These are phyloP conservation scores for Apodemus sylvaticus DNA, from an alignment of 2,113 vertebrate species.

Conservation along the genomic window DNA sequence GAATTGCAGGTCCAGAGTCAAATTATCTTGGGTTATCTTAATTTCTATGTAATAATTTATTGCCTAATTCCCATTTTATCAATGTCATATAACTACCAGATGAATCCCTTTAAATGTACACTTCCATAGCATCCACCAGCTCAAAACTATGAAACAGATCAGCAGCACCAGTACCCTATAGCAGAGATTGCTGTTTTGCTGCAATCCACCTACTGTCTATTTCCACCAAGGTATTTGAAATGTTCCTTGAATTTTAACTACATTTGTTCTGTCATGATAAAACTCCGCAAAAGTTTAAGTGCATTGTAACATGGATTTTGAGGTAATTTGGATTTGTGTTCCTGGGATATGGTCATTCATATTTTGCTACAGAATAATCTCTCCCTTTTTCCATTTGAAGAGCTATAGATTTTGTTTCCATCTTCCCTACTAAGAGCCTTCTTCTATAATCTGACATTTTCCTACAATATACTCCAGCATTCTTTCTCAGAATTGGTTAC, in stretches of 20 bases:
- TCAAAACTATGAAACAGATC: not conserved
- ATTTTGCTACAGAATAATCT: not conserved
- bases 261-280: not conserved
- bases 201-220: not conserved
- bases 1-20: not conserved
- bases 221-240: not conserved
- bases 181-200: not conserved
- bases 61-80: too few species aligned
- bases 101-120: not conserved
- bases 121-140: not conserved
- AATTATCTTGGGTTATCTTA: not conserved
- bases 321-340: not conserved
- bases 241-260: not conserved
- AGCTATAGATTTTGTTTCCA: not conserved
- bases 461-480: not conserved
- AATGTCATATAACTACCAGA: not conserved
- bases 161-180: too few species aligned
- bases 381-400: not conserved
- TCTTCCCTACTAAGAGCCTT: not conserved
- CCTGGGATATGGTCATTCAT: not conserved
- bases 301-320: not conserved
- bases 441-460: not conserved
- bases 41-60: not conserved
- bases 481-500: rapidly evolving
- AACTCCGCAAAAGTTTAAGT: not conserved